phyloP scores from a whole-genome alignment of 2,797 vertebrate genomes.

The Lithobates pipiens region DNA sequence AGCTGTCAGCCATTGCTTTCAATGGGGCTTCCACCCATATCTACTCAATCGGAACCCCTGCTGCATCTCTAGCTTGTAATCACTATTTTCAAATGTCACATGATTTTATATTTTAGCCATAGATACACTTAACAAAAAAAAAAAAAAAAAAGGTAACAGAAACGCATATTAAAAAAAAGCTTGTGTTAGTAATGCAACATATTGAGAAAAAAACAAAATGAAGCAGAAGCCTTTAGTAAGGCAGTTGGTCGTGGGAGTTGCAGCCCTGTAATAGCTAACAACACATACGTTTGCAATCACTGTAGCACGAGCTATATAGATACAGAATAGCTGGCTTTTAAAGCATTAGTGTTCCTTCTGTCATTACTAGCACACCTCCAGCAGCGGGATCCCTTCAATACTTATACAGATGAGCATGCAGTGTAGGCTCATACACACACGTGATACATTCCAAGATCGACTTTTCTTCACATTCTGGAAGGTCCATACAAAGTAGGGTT shows the following conservation, averaged over 20 bases:
- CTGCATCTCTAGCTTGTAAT: too few relatives aligned
- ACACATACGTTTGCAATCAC: slow-evolving; percentile 18
- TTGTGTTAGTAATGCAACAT: slow-evolving; percentile 19
- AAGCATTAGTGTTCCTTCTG: not conserved
- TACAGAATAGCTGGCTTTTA: not conserved
- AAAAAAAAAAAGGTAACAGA: not conserved
- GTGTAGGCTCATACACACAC: not conserved
- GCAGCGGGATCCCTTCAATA: not conserved
- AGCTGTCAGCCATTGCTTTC: too few relatives aligned
- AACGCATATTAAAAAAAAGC: not conserved
- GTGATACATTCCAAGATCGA: too few relatives aligned
- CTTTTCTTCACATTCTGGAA: too few relatives aligned
- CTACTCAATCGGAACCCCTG: too few relatives aligned
- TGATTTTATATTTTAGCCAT: too few relatives aligned
- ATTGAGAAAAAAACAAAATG: not conserved
- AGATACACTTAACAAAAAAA: not conserved
- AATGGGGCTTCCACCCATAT: too few relatives aligned
- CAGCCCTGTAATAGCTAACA: slow-evolving; percentile 10
- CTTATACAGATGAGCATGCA: not conserved
- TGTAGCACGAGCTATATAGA: not conserved
- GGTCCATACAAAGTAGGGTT: too few relatives aligned
- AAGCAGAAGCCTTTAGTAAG: slow-evolving; percentile 18
- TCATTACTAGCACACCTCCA: not conserved
- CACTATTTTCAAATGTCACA: too few relatives aligned
- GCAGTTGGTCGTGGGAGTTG: slow-evolving; percentile 8